Base-by-base conservation (phyloP, 2,888 invertebrate genomes). In the Acanthococcus lagerstroemiae region DNA sequence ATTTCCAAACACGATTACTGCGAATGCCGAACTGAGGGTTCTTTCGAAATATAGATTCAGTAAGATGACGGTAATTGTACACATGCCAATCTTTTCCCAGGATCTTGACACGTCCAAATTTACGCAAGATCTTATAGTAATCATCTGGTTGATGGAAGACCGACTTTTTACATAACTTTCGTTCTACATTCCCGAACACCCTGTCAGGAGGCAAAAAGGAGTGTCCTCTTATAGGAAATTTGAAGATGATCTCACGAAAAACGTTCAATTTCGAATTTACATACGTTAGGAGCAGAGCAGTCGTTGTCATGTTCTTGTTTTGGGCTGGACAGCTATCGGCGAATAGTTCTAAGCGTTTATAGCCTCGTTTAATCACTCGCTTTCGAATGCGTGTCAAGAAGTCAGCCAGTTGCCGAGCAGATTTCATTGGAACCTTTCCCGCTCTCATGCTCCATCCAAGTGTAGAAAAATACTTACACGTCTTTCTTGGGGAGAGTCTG, bases 1-100 rank as follows among this genome's bases (percentile, higher is more conserved):
- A 61, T 30, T 50, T 61, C 48, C 61, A 50, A 22, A 55, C 15
- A 55, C 26, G n/a, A 55, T 19, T 48, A 6, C 9, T 6, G n/a
- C 48, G 48, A n/a, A 17, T 48, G 17, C 48, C 48, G n/a, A 12
- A 19, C 5, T 12, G 6, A 9, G 37, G 37, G 12, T 30, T 30
- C 37, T 30, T 30, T 30, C 37, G 37, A 30, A 30, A 30, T 9
- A 30, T 30, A 30, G 7, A 9, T 30, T 30, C 37, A 30, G 12
- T 12, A 30, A 30, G 12, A 12, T 30, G 37, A 30, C 37, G 37
- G 12, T 30, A 30, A 30, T 30, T 30, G 37, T 9, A 30, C 6
- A 30, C 7, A 12, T 30, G 37, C 37, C 37, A 30, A 12, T 30
- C n/a, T n/a, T n/a, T n/a, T n/a, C n/a, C n/a, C n/a, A n/a, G n/a